Evolutionary conservation across 1,140 invertebrate genomes (phyloP).

Genomic region (Arctopsyche grandis): DNA sequence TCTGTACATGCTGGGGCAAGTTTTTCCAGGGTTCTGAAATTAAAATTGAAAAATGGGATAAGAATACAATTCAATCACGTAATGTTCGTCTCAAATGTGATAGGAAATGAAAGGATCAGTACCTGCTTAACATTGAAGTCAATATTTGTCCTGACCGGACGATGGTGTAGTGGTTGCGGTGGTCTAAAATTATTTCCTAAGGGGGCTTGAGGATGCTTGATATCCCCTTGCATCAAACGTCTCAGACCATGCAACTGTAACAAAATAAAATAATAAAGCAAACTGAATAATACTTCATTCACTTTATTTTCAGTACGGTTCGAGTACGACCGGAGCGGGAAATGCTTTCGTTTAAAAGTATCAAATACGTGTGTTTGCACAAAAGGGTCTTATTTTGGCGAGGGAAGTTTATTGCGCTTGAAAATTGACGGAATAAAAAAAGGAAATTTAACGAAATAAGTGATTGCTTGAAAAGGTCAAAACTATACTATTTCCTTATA

Average conservation of each 20-base stretch:
- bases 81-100: not conserved
- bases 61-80: not conserved
- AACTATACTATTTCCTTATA: too few relatives aligned
- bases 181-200: slow-evolving; percentile 94
- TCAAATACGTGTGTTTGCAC: too few relatives aligned
- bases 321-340: not conserved
- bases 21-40: slow-evolving; percentile 75
- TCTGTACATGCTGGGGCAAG: slow-evolving; percentile 87
- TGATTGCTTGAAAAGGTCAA: too few relatives aligned
- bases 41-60: slow-evolving; percentile 21
- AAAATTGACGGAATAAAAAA: slow-evolving; percentile 16
- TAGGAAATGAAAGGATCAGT: slow-evolving; percentile 51
- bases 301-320: not conserved
- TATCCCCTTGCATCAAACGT: slow-evolving; percentile 88
- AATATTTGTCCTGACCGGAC: slow-evolving; percentile 94
- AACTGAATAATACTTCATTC: not conserved
- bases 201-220: slow-evolving; percentile 84
- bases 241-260: slow-evolving; percentile 82
- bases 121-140: slow-evolving; percentile 87
- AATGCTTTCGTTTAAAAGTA: not conserved
- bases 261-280: slow-evolving; percentile 45
- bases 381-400: not conserved
- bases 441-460: not conserved
- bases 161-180: slow-evolving; percentile 87
- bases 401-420: slow-evolving; percentile 6